Evolutionary conservation across 2,797 vertebrate genomes (phyloP).

Genomic region (Pangasius djambal): DNA sequence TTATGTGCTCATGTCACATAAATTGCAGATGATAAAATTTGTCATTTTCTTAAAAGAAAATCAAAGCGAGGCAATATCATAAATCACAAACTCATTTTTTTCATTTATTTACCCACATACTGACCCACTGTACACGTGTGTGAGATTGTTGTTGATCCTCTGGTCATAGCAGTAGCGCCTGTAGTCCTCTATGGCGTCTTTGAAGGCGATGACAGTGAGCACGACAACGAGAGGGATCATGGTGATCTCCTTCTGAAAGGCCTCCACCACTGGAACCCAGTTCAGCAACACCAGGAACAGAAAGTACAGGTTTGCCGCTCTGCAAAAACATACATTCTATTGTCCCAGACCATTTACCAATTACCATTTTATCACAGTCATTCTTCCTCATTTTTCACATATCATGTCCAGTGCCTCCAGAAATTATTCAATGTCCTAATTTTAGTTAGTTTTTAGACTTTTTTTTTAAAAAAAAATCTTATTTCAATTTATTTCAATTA

Average conservation of each 20-base stretch:
- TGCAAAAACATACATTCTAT: constrained; percentile 60
- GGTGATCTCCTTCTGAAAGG: constrained; percentile 96
- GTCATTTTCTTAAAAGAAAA: neutral
- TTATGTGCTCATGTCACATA: neutral
- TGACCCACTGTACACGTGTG: constrained; percentile 84
- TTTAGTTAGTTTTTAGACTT: neutral
- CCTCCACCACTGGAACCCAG: constrained; percentile 95
- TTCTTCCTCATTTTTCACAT: no score
- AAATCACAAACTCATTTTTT: neutral
- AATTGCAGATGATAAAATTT: neutral
- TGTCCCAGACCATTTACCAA: neutral
- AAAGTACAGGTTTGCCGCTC: constrained; percentile 95
- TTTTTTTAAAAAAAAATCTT: no score
- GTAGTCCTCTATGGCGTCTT: constrained; percentile 94
- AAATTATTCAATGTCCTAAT: no score
- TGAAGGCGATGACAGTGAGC: constrained; percentile 87
- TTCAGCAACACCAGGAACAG: constrained; percentile 91
- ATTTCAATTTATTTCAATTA: no score
- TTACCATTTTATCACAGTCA: no score
- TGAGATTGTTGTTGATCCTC: constrained; percentile 87
- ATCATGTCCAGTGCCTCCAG: no score
- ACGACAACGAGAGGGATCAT: constrained; percentile 91
- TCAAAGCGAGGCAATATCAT: neutral
- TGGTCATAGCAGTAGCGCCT: constrained; percentile 89
- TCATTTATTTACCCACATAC: constrained; percentile 52